Conservation (phyloP, 1,140 invertebrate genomes). For the Arctopsyche grandis region DNA sequence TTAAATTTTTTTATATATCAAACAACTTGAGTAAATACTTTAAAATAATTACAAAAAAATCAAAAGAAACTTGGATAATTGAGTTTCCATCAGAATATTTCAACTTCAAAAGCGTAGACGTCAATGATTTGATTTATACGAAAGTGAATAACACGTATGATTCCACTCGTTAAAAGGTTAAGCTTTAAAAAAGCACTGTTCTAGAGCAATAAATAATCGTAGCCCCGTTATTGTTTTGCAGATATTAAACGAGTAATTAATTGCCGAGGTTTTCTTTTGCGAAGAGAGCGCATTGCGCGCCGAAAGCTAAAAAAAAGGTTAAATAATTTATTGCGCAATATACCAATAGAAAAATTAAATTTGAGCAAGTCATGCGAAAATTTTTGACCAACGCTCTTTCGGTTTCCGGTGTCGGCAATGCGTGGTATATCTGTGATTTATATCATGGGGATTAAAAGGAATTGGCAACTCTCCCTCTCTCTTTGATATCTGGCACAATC, state of each 20-base stretch:
- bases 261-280: background rate
- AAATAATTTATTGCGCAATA: slow-evolving; percentile 11
- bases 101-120: too few species aligned
- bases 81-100: too few species aligned
- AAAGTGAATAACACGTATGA: too few species aligned
- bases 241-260: slow-evolving; percentile 1
- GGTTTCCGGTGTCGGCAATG: slow-evolving; percentile 10
- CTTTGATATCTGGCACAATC: background rate
- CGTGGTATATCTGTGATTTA: background rate
- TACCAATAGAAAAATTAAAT: slow-evolving; percentile 28
- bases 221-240: background rate
- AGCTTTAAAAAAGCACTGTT: too few species aligned
- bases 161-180: too few species aligned
- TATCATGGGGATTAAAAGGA: background rate
- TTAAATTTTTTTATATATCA: too few species aligned
- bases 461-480: background rate
- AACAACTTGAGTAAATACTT: too few species aligned
- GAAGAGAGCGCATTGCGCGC: background rate
- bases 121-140: too few species aligned
- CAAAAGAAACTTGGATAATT: too few species aligned
- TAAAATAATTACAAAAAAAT: too few species aligned
- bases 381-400: slow-evolving; percentile 16
- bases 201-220: too few species aligned
- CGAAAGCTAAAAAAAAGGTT: background rate
- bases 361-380: slow-evolving; percentile 33